Evolutionary conservation across 2,888 invertebrate species (phyloP).

Genomic region (Chamaedrilus cognettii): DNA sequence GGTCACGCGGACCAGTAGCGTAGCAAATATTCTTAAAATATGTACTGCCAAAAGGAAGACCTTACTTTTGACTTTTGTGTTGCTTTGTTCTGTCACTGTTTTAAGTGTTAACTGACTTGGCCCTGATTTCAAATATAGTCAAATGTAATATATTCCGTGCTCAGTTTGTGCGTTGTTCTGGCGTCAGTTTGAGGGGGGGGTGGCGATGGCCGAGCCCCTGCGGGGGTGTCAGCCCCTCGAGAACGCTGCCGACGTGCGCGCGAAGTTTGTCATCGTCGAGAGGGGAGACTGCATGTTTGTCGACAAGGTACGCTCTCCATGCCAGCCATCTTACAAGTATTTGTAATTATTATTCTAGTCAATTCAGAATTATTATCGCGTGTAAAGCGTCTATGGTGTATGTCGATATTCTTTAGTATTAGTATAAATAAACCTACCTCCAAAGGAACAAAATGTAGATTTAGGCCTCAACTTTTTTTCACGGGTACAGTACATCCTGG

Average conservation of each 20-base stretch:
- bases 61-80: no score
- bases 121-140: no score
- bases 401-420: conserved; percentile 7
- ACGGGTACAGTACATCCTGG: no score
- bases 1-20: no score
- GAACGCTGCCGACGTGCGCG: conserved; percentile 64
- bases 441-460: no score
- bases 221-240: conserved; percentile 66
- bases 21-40: no score
- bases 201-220: conserved; percentile 72
- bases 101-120: no score
- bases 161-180: not conserved
- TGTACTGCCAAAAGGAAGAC: no score
- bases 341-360: not conserved
- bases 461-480: no score
- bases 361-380: not conserved
- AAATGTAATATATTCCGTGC: no score
- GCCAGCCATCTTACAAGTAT: not conserved
- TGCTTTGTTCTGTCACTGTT: no score
- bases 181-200: conserved; percentile 49
- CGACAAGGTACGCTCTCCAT: conserved; percentile 82
- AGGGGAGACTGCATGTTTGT: conserved; percentile 95
- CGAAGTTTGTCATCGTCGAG: conserved; percentile 81
- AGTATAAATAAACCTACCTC: no score
- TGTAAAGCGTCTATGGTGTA: not conserved